These are phyloP conservation scores for Porites australiensis DNA, from an alignment of 64 coral and sea anemone species.

Conservation along the genomic window DNA sequence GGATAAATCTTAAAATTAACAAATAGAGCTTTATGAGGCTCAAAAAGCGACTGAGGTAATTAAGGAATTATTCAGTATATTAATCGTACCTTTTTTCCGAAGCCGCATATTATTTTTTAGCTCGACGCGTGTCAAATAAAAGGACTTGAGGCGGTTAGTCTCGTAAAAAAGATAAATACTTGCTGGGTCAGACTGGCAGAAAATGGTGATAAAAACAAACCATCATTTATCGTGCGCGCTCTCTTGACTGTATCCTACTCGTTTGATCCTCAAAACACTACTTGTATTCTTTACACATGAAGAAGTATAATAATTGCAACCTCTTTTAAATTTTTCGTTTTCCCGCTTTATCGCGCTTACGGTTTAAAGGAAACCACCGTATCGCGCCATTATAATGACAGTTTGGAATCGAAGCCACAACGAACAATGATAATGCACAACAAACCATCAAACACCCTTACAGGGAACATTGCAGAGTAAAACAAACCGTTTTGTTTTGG, in stretches of 20 bases:
- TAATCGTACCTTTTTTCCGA: not conserved
- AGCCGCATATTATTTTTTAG: not conserved
- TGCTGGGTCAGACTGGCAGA: too few species aligned
- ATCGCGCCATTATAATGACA: not conserved
- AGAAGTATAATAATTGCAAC: too few species aligned
- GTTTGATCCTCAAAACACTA: too few species aligned
- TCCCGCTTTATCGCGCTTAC: not conserved
- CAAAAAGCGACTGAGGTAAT: not conserved
- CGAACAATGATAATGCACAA: not conserved
- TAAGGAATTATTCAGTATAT: slow-evolving; percentile 43
- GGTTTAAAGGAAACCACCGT: too few species aligned
- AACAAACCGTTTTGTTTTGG: slow-evolving; percentile 11
- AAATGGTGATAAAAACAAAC: too few species aligned
- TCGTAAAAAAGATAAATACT: not conserved
- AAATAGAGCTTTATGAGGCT: not conserved
- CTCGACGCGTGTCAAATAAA: not conserved
- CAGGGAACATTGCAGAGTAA: not conserved
- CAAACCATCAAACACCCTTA: not conserved
- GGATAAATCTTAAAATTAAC: slow-evolving; percentile 8
- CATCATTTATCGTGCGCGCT: too few species aligned
- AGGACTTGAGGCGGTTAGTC: not conserved
- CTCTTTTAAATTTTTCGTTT: not conserved
- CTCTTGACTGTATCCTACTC: too few species aligned
- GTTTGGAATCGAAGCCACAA: not conserved
- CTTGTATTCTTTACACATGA: too few species aligned